Evolutionary conservation across 1,140 invertebrate genomes (phyloP), one percentile per base, ranked within the genome.

Genomic region (Drosophila obscura): DNA sequence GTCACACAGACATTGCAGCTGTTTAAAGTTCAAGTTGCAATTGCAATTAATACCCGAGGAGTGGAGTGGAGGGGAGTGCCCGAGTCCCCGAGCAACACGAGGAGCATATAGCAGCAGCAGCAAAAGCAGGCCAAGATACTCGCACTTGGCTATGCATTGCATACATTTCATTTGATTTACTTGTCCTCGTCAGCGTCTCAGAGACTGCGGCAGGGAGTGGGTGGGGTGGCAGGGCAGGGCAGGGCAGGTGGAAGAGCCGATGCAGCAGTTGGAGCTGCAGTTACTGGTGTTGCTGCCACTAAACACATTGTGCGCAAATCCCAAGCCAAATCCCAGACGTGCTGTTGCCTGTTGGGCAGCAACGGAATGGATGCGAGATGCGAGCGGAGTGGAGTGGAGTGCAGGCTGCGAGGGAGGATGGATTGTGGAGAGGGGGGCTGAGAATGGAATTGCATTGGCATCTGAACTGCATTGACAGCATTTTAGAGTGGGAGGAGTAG

Each of bases 231-330:
- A 19, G 19, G 19, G 11, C 35, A 39, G 35, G 19, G 19, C 19
- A 19, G 19, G 19, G 11, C 35, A 39, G 35, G 26, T 35, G 51
- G 22, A 52, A 13, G 11, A 26, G 39, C 26, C 24, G 55, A 11
- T 57, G 35, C 28, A n/a, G 52, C 5, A 22, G 19, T 9, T 35
- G 55, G 9, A 26, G n/a, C 49, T 48, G 50, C n/a, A 31, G 16
- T 7, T 43, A 39, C 49, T 45, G 71, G 51, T 69, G 61, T 75
- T 49, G 60, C 68, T 68, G 82, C 60, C 68, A 73, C 82, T 88
- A 85, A 87, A 85, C 82, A 85, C 81, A 88, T 84, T 84, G 81
- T 84, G 81, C 82, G 64, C 81, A 88, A 85, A 78, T 87, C 81
- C 78, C 83, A 72, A 59, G 44, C 43, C 65, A 77, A 85, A 87